phyloP scores from a whole-genome alignment of 2,113 vertebrate species.

The Bufo bufo region DNA sequence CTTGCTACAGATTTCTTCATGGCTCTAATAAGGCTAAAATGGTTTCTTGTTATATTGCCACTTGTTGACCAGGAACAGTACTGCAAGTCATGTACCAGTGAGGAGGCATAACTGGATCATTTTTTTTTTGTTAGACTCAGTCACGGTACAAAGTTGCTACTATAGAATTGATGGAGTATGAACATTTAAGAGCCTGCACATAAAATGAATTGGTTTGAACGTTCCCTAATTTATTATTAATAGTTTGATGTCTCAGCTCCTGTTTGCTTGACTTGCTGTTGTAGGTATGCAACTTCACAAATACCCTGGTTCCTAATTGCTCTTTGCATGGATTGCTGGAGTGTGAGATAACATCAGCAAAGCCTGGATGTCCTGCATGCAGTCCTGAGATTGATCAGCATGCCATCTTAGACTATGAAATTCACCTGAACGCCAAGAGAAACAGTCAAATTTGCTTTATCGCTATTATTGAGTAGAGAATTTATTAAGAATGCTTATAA shows the following conservation, averaged over 20 bases:
- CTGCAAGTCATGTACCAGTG: neutral
- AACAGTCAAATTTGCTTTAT: neutral
- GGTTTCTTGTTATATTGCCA: neutral
- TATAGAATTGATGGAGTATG: neutral
- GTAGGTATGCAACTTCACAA: conserved; percentile 54
- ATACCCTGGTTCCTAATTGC: conserved; percentile 63
- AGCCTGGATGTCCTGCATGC: conserved; percentile 52
- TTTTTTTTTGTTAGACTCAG: neutral
- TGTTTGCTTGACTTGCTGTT: conserved; percentile 20
- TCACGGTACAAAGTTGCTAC: neutral
- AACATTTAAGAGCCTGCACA: neutral
- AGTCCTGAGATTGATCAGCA: conserved; percentile 41
- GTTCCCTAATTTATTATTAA: conserved; percentile 15
- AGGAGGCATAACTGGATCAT: neutral
- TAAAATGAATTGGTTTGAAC: neutral
- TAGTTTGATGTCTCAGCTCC: conserved; percentile 44
- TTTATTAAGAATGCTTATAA: neutral
- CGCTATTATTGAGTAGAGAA: neutral
- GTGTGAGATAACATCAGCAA: conserved; percentile 56
- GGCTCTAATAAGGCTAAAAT: neutral
- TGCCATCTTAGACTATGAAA: neutral
- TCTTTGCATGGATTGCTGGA: conserved; percentile 56
- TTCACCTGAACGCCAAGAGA: neutral
- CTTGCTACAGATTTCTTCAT: neutral
- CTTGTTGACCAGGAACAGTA: neutral